Evolutionary conservation across 2,888 invertebrate species (phyloP).

Genomic region (Cryptops parisi): DNA sequence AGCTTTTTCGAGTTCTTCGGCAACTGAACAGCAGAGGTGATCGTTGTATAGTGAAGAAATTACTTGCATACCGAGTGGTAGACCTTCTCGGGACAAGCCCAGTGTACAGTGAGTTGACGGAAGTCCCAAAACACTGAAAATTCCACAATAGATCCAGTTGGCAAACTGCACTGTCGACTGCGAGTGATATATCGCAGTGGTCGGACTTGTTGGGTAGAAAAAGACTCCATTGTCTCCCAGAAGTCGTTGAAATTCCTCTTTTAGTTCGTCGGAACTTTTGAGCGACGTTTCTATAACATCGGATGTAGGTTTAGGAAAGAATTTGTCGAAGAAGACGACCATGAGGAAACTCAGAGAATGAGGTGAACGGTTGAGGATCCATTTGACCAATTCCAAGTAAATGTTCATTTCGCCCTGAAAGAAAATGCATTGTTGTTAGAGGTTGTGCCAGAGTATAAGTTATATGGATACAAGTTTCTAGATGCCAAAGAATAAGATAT

Average conservation of each 20-base stretch:
- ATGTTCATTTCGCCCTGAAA: neutral
- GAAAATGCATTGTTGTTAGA: too few relatives aligned
- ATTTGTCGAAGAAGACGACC: neutral
- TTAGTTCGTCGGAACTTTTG: neutral
- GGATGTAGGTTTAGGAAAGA: neutral
- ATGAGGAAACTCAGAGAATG: neutral
- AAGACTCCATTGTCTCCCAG: neutral
- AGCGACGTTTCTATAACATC: neutral
- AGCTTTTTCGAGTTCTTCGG: neutral
- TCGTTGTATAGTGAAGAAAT: neutral
- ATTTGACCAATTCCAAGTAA: neutral
- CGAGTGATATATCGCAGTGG: neutral
- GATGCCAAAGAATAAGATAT: too few relatives aligned
- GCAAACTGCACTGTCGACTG: neutral
- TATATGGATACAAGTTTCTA: too few relatives aligned
- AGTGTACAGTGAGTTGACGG: neutral
- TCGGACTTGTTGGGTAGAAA: neutral
- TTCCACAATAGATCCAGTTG: neutral
- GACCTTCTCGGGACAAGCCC: neutral
- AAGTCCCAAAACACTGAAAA: neutral
- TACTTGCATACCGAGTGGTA: neutral
- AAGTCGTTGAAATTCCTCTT: neutral
- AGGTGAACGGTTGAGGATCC: neutral
- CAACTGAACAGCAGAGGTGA: neutral
- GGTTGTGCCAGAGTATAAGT: too few relatives aligned